These are phyloP conservation scores for Digitonthophagus gazella DNA, from an alignment of 2,888 invertebrate genomes.

Conservation along the genomic window DNA sequence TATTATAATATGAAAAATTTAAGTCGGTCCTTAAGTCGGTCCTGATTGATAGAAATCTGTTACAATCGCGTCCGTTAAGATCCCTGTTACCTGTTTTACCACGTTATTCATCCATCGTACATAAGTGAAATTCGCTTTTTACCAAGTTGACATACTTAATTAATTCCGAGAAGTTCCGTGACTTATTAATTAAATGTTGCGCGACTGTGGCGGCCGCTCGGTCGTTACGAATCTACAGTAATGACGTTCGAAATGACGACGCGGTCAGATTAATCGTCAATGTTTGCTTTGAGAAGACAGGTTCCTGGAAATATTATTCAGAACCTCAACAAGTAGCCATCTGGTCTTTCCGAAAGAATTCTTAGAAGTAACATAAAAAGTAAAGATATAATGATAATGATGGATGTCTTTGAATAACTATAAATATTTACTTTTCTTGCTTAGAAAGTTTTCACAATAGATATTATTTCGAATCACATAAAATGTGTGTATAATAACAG, in stretches of 20 bases:
- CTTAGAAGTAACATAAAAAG: neutral
- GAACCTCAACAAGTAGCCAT: neutral
- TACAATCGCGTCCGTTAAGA: neutral
- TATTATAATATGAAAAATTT: too few species aligned
- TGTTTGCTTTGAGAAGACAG: neutral
- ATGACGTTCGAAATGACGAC: neutral
- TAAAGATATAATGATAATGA: neutral
- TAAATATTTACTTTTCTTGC: too few species aligned
- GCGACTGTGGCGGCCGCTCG: neutral
- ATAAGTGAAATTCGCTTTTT: slow-evolving; percentile 8
- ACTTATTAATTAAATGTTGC: slow-evolving; percentile 15
- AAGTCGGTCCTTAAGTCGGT: neutral
- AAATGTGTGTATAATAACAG: too few species aligned
- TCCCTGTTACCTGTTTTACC: neutral
- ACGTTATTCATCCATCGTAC: neutral
- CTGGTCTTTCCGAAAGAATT: neutral
- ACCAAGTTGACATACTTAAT: slow-evolving; percentile 16
- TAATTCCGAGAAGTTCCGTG: slow-evolving; percentile 6
- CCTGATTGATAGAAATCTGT: neutral
- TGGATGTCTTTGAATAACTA: neutral
- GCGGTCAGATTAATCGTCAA: neutral
- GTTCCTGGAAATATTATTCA: neutral
- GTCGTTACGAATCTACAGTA: neutral
- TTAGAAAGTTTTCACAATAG: too few species aligned
- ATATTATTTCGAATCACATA: too few species aligned